Base-by-base conservation (phyloP, 2,888 invertebrate species). In the Hololepta plana region DNA sequence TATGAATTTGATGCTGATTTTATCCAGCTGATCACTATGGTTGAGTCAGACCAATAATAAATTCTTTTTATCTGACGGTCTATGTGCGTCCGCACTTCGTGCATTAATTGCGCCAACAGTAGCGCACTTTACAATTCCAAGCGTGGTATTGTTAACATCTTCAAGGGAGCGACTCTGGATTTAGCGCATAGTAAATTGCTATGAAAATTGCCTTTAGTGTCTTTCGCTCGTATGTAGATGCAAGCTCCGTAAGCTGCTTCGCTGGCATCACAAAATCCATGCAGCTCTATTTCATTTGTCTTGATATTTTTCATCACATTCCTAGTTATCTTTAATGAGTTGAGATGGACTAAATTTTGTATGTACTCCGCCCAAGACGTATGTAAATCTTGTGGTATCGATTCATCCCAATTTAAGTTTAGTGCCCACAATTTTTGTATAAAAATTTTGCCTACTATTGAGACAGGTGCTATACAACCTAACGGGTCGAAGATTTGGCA, bases 181-280 rank as follows among this genome's bases (percentile, higher is more conserved):
- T 32, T 32, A 2, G 32, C 24, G 20, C 29, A 32, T 7, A 30
- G 15, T 15, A 30, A 21, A 6, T 12, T 20, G 3, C 14, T 15
- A 7, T 12, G 10, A 11, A 28, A 14, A 14, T 24, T 24, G 9
- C 11, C 10, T 7, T 12, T 20, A 3, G 12, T 2, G 20, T 17
- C n/a, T 4, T 21, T 15, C 8, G 26, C 25, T 4, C 34, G 23
- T 3, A 38, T 10, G 27, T 41, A 43, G 6, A 41, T 30, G 6
- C 28, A 32, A 4, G 43, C 41, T 4, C 36, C 38, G 12, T 38
- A 39, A 2, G 41, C 42, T 9, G 15, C 26, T 14, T 31, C 30
- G 7, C 37, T 37, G 3, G 42, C 36, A 27, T 44, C 42, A 3
- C 31, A 35, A 33, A 41, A 44, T 5, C 39, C 40, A 30, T 38